Percentiles rank a stretch among this genome's conserved stretches.
Evolutionary conservation across 2,113 vertebrate species (phyloP).

Genomic region (Brachionichthys hirsutus): DNA sequence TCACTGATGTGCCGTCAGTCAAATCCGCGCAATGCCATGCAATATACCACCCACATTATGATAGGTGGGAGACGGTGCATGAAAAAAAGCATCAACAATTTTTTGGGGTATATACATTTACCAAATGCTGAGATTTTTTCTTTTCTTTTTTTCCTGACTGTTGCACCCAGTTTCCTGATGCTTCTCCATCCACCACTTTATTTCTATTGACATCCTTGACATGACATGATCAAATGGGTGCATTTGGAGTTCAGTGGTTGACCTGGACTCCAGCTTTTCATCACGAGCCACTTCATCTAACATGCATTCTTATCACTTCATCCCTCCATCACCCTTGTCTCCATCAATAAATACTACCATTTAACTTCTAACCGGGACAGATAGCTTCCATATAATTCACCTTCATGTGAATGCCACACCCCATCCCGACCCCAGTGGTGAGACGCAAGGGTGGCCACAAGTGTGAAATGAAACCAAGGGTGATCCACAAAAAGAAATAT

Average conservation of each 20-base stretch:
- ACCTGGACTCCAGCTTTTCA: conserved; percentile 63
- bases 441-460: conserved; percentile 39
- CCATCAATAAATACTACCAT: conserved; percentile 58
- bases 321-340: conserved; percentile 57
- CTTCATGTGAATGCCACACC: conserved; percentile 46
- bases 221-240: conserved; percentile 73
- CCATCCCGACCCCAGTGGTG: conserved; percentile 13
- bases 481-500: conserved; percentile 34
- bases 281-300: conserved; percentile 39
- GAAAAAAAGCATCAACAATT: too few relatives aligned
- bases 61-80: conserved; percentile 46
- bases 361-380: conserved; percentile 48
- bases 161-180: conserved; percentile 48
- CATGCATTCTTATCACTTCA: conserved; percentile 56
- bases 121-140: conserved; percentile 53
- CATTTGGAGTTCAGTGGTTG: conserved; percentile 71
- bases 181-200: conserved; percentile 23
- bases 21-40: conserved; percentile 63
- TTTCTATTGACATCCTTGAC: conserved; percentile 64
- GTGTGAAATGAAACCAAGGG: conserved; percentile 58
- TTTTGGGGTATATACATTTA: background rate
- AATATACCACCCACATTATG: conserved; percentile 61
- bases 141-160: conserved; percentile 14
- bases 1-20: conserved; percentile 71
- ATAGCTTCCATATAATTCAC: conserved; percentile 59